These are phyloP conservation scores for Cantharis flavilabris DNA, from an alignment of 2,888 invertebrate species.

Conservation along the genomic window DNA sequence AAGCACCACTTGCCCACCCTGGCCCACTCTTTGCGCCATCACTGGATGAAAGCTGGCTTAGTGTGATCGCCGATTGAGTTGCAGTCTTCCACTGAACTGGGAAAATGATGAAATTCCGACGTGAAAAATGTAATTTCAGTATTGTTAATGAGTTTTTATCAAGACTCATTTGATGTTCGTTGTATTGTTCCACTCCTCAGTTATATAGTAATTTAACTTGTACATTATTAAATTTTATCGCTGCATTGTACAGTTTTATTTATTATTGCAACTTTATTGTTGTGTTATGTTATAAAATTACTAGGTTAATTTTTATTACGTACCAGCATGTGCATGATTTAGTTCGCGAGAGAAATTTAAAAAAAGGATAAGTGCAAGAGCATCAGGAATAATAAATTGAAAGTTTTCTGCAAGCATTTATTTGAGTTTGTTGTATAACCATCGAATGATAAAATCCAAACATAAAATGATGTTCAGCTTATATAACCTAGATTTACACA, in stretches of 20 bases:
- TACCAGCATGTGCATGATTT: not conserved
- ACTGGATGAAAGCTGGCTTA: not conserved
- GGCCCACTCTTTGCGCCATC: too few relatives aligned
- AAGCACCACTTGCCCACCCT: too few relatives aligned
- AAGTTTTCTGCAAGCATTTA: not conserved
- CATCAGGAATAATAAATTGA: not conserved
- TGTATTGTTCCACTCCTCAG: not conserved
- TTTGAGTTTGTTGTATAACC: not conserved
- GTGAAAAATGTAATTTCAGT: not conserved
- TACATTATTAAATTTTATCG: not conserved
- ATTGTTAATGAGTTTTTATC: not conserved
- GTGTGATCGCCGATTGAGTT: too few relatives aligned
- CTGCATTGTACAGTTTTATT: not conserved
- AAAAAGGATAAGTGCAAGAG: not conserved
- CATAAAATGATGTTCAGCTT: not conserved
- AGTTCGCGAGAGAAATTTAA: not conserved
- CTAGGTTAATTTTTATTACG: not conserved
- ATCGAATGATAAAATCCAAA: not conserved
- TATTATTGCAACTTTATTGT: not conserved
- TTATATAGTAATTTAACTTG: not conserved
- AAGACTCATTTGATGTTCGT: not conserved
- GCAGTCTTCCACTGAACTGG: too few relatives aligned
- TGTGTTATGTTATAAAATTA: not conserved
- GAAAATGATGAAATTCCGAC: not conserved
- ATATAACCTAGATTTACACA: not conserved